Conservation (phyloP, 2,113 vertebrate genomes). For the Oreochromis spilurus region DNA sequence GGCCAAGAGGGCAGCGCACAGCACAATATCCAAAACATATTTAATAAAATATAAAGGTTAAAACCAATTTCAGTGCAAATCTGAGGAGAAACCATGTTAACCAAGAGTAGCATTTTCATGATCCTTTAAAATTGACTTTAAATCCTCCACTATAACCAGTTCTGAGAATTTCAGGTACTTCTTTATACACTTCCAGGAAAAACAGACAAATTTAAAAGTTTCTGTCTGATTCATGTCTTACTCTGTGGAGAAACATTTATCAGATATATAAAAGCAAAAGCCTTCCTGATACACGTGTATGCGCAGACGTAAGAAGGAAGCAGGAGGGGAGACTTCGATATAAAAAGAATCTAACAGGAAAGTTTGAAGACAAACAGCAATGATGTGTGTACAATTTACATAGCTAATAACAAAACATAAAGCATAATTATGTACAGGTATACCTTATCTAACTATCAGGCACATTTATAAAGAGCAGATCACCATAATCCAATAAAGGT, state of each 20-base stretch:
- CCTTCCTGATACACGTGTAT: not conserved
- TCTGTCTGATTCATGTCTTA: not conserved
- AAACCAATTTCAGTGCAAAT: not conserved
- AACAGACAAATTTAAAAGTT: not conserved
- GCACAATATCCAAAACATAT: not conserved
- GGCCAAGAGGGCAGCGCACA: not conserved
- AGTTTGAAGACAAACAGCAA: not conserved
- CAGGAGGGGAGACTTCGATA: not conserved
- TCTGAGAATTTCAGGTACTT: not conserved
- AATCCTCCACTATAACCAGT: not conserved
- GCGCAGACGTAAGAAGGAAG: fast-evolving
- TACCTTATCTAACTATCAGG: not conserved
- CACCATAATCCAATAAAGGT: not conserved
- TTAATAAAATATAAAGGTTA: not conserved
- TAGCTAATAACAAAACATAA: not conserved
- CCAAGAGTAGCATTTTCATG: not conserved
- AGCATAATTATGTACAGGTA: not conserved
- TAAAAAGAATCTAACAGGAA: not conserved
- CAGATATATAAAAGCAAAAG: not conserved
- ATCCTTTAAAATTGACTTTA: not conserved
- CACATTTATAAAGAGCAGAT: not conserved
- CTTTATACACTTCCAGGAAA: not conserved
- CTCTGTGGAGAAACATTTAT: not conserved
- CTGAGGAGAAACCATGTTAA: not conserved
- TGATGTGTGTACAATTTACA: fast-evolving